A percentile compares a stretch with the other conserved stretches of the same genome.
These are phyloP conservation scores for Tubulanus polymorphus DNA, from an alignment of 2,888 invertebrate species.

Conservation along the genomic window DNA sequence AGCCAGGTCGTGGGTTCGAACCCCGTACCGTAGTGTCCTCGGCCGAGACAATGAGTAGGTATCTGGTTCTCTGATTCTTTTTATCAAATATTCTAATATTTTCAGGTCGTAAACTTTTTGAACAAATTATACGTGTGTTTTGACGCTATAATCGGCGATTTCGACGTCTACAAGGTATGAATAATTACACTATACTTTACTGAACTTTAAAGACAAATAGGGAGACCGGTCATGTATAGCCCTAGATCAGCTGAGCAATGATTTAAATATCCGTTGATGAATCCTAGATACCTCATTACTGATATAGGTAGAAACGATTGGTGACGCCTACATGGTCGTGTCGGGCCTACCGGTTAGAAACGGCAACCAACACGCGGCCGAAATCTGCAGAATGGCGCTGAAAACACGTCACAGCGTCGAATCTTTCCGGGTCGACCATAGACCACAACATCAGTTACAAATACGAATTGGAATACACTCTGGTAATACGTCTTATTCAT, in stretches of 20 bases:
- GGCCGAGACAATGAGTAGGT: no score
- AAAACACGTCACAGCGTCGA: slow-evolving; percentile 76
- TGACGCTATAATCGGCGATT: not conserved
- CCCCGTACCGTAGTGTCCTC: no score
- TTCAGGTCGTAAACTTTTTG: slow-evolving; percentile 1
- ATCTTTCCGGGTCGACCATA: slow-evolving; percentile 81
- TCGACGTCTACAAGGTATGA: not conserved
- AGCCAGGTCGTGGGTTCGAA: no score
- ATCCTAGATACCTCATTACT: not conserved
- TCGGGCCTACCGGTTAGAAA: slow-evolving; percentile 82
- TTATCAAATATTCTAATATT: no score
- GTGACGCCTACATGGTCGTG: slow-evolving; percentile 52
- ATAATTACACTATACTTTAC: no score
- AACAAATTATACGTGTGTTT: not conserved
- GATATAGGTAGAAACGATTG: no score
- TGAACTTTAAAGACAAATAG: no score
- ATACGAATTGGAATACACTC: slow-evolving; percentile 89
- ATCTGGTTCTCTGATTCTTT: no score
- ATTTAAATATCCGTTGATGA: not conserved
- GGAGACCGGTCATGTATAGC: no score
- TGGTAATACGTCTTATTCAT: no score
- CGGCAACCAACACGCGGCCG: slow-evolving; percentile 80
- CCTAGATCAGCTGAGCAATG: no score
- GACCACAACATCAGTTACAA: slow-evolving; percentile 79
- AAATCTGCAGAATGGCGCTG: slow-evolving; percentile 84